Percentiles rank a stretch among this genome's conserved stretches.
These are phyloP conservation scores for Crocallis elinguaria DNA, from an alignment of 2,888 invertebrate species.

Conservation along the genomic window DNA sequence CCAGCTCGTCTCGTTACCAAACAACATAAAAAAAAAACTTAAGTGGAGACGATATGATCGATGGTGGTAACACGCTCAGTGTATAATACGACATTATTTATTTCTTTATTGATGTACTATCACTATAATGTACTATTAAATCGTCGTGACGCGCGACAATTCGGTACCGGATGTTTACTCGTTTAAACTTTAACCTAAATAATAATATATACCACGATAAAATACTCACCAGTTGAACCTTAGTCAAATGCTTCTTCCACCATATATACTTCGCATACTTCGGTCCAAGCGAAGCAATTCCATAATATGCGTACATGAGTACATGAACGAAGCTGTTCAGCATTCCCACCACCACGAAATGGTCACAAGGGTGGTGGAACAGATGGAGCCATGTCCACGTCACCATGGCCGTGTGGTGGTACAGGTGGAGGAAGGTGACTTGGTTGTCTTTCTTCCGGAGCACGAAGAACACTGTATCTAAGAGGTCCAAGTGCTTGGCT, in stretches of 20 bases:
- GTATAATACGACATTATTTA: too few species aligned
- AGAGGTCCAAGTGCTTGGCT: constrained; percentile 90
- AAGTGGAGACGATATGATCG: too few species aligned
- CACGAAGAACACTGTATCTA: constrained; percentile 95
- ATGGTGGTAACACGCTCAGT: too few species aligned
- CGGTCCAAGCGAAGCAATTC: constrained; percentile 90
- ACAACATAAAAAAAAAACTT: too few species aligned
- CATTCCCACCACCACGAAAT: constrained; percentile 89
- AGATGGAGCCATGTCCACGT: constrained; percentile 91
- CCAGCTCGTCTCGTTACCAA: too few species aligned
- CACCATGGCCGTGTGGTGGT: constrained; percentile 92
- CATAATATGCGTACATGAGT: constrained; percentile 93
- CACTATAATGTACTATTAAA: too few species aligned
- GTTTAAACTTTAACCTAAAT: too few species aligned
- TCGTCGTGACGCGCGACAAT: too few species aligned
- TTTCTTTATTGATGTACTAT: too few species aligned
- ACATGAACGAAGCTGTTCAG: constrained; percentile 92
- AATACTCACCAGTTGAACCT: constrained; percentile 89
- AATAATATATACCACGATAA: too few species aligned
- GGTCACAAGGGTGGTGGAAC: constrained; percentile 90
- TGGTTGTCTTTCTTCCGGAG: constrained; percentile 91
- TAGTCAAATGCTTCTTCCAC: constrained; percentile 95
- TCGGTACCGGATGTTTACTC: too few species aligned
- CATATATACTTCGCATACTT: constrained; percentile 90
- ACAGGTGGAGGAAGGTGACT: constrained; percentile 94